These are phyloP conservation scores for Leucosticte australis DNA, from an alignment of 2,113 vertebrate species.

Conservation along the genomic window DNA sequence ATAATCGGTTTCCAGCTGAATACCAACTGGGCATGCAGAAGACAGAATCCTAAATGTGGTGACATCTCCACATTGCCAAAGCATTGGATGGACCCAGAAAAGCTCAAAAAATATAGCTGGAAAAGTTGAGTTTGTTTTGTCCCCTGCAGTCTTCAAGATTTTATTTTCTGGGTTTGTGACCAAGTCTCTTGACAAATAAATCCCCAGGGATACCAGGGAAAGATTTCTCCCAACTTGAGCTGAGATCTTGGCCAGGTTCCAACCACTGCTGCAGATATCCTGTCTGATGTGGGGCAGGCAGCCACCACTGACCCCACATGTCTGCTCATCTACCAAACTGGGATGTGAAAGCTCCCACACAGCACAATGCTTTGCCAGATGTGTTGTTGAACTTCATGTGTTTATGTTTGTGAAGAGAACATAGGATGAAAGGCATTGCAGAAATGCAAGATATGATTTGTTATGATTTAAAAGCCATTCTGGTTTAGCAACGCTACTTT, in stretches of 20 bases:
- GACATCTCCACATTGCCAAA: background rate
- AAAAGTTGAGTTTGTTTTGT: background rate
- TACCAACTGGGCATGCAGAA: background rate
- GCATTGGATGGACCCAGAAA: background rate
- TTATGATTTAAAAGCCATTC: constrained; percentile 42
- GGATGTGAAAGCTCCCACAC: constrained; percentile 16
- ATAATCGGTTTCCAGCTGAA: background rate
- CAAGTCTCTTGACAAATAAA: background rate
- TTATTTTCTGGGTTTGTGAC: background rate
- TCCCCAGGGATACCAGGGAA: background rate
- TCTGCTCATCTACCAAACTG: background rate
- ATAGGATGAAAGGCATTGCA: constrained; percentile 40
- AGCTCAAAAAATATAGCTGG: background rate
- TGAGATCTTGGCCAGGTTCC: background rate
- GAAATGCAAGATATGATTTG: constrained; percentile 57
- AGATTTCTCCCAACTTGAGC: background rate
- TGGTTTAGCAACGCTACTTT: constrained; percentile 5
- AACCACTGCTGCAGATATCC: background rate
- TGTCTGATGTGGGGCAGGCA: accelerated
- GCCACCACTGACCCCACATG: background rate
- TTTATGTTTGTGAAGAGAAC: constrained; percentile 43
- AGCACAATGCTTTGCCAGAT: background rate
- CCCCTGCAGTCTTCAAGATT: background rate
- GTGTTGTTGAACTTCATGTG: constrained; percentile 36
- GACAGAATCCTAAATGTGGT: background rate